phyloP scores from a whole-genome alignment of 2,888 invertebrate species.

The Mythimna ferrago region DNA sequence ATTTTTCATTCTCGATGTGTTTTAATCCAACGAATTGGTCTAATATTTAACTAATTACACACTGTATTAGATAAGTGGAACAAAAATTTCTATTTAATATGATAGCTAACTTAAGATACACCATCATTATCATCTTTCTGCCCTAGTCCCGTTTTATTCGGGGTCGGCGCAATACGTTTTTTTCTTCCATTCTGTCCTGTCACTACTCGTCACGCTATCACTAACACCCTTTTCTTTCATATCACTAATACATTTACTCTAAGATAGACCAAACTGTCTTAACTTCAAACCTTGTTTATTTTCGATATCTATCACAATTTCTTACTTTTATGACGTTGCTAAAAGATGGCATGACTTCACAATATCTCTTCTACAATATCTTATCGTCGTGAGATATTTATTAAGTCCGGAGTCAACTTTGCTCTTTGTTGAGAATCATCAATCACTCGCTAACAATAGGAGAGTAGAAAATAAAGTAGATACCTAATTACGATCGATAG shows the following conservation, averaged over 20 bases:
- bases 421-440: constrained; percentile 16
- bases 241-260: neutral
- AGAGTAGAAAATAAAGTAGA: constrained; percentile 5
- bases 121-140: too few relatives aligned
- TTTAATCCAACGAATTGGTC: too few relatives aligned
- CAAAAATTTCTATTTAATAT: too few relatives aligned
- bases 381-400: constrained; percentile 28
- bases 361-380: constrained; percentile 25
- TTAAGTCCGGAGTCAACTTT: constrained; percentile 18
- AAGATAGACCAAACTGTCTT: neutral
- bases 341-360: constrained; percentile 29
- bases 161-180: too few relatives aligned
- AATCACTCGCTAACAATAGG: constrained; percentile 30
- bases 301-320: constrained; percentile 12
- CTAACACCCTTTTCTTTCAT: too few relatives aligned
- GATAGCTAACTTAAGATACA: too few relatives aligned
- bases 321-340: constrained; percentile 26
- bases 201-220: too few relatives aligned
- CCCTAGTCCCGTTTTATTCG: too few relatives aligned
- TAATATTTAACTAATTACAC: too few relatives aligned
- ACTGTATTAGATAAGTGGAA: too few relatives aligned
- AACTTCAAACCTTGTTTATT: neutral
- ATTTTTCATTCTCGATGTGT: too few relatives aligned
- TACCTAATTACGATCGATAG: constrained; percentile 19
- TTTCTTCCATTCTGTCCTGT: too few relatives aligned